Evolutionary conservation across 2,113 vertebrate species (phyloP).

Genomic region (Engraulis encrasicolus): DNA sequence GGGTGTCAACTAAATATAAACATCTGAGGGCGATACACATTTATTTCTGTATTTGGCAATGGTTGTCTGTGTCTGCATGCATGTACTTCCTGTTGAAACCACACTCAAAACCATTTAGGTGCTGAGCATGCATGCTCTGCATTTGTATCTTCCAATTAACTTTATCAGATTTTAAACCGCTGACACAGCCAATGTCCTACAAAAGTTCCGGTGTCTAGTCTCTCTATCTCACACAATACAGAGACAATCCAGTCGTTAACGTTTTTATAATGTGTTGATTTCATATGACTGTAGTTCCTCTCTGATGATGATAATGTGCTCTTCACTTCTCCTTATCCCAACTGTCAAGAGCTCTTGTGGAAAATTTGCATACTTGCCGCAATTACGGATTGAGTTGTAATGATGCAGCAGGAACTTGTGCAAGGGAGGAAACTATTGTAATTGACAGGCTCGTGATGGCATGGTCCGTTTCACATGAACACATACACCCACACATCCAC

Average conservation of each 20-base stretch:
- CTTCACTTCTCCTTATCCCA: not conserved
- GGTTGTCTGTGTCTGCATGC: not conserved
- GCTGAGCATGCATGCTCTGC: not conserved
- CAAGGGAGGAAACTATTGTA: not conserved
- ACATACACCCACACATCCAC: not conserved
- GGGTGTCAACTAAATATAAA: too few relatives aligned
- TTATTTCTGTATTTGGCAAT: not conserved
- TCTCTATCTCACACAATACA: too few relatives aligned
- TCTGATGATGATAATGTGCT: not conserved
- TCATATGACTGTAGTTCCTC: too few relatives aligned
- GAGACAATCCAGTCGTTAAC: too few relatives aligned
- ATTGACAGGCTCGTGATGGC: not conserved
- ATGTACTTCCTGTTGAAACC: not conserved
- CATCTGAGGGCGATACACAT: too few relatives aligned
- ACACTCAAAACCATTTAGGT: not conserved
- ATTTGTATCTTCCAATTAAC: not conserved
- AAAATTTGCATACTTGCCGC: not conserved
- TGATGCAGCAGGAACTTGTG: conserved; percentile 26
- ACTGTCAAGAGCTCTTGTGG: not conserved
- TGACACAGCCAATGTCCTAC: not conserved
- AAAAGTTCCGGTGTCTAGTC: too few relatives aligned
- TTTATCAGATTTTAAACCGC: not conserved
- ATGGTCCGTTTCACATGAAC: too few relatives aligned
- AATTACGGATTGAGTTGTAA: not conserved
- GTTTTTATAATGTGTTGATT: too few relatives aligned